Conservation (phyloP, 2,888 invertebrate species). For the Capitulum mitella region DNA sequence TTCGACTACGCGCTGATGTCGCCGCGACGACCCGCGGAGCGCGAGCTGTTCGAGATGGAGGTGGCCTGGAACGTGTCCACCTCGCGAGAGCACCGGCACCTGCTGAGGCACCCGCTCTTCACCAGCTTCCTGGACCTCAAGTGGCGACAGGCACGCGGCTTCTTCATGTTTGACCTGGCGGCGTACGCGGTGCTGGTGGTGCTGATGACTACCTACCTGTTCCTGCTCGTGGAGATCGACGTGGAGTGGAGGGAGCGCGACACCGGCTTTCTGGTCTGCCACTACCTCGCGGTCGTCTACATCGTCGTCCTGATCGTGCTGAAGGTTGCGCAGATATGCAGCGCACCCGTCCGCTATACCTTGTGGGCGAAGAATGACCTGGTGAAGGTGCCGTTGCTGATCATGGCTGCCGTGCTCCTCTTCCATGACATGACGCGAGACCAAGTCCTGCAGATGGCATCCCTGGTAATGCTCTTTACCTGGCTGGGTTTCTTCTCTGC, state of each 20-base stretch:
- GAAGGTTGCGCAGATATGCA: conserved; percentile 41
- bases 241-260: background rate
- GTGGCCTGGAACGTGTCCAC: conserved; percentile 63
- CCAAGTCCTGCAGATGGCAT: conserved; percentile 58
- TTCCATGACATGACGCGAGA: conserved; percentile 51
- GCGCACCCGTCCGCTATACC: conserved; percentile 61
- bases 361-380: conserved; percentile 60
- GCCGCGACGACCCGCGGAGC: conserved; percentile 45
- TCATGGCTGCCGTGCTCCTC: conserved; percentile 56
- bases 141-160: conserved; percentile 66
- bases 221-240: conserved; percentile 50
- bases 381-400: conserved; percentile 57
- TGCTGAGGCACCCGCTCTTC: conserved; percentile 41
- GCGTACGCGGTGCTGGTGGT: conserved; percentile 63
- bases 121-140: conserved; percentile 61
- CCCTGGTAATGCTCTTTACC: conserved; percentile 64
- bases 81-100: conserved; percentile 57
- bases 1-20: conserved; percentile 65
- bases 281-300: conserved; percentile 20
- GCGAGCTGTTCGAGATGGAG: conserved; percentile 56
- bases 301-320: conserved; percentile 19
- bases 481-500: conserved; percentile 68
- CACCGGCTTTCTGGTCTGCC: background rate
- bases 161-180: conserved; percentile 63
- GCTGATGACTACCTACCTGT: conserved; percentile 59